Percentiles rank a stretch among this genome's conserved stretches.
Evolutionary conservation across 2,113 vertebrate genomes (phyloP).

Genomic region (Halcyon senegalensis): DNA sequence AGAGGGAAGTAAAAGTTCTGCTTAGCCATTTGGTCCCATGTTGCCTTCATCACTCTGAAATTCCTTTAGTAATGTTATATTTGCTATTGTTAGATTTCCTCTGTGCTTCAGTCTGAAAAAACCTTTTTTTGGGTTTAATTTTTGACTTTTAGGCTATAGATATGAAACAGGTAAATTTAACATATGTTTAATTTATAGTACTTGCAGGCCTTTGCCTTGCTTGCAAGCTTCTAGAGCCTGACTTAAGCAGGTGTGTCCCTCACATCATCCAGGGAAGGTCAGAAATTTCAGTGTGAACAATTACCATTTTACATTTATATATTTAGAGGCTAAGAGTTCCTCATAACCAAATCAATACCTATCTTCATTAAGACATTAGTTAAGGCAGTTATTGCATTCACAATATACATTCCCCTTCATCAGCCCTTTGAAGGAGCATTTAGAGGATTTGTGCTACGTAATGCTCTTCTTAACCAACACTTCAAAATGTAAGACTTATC

Average conservation of each 20-base stretch:
- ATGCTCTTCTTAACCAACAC: neutral
- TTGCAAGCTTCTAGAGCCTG: neutral
- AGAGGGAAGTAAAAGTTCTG: neutral
- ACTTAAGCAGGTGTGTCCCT: neutral
- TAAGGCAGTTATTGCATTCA: slow-evolving; percentile 1
- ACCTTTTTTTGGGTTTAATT: neutral
- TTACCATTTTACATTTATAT: neutral
- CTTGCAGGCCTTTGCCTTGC: neutral
- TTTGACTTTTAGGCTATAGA: neutral
- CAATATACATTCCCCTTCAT: slow-evolving; percentile 11
- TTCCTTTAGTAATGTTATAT: neutral
- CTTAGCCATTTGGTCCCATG: neutral
- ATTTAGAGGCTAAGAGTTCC: neutral
- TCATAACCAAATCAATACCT: slow-evolving; percentile 39
- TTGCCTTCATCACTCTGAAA: neutral
- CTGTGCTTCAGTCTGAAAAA: neutral
- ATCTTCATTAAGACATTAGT: slow-evolving; percentile 17
- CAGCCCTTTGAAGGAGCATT: slow-evolving; percentile 11
- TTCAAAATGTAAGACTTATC: neutral
- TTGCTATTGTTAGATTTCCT: neutral
- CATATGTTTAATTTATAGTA: neutral
- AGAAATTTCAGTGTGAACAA: neutral
- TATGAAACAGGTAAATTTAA: neutral
- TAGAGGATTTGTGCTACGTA: neutral
- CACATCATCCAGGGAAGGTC: neutral